Evolutionary conservation across 2,888 invertebrate genomes (phyloP), one percentile per base, ranked within the genome.

Genomic region (Pteria penguin): DNA sequence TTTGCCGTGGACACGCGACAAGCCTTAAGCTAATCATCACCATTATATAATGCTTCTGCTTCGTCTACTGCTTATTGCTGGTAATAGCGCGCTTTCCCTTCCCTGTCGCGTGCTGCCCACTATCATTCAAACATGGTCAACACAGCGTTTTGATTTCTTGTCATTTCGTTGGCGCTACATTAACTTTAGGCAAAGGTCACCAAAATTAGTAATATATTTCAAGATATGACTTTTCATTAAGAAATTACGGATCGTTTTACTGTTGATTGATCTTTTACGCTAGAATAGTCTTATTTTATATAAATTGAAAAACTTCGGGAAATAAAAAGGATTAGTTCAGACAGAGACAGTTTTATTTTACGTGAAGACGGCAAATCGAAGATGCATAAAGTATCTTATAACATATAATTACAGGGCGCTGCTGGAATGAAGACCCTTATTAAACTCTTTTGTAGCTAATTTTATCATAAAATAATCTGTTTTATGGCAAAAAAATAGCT

Each of bases 1-100:
- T 8, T 45, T 45, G 8, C 18, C 8, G 8, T 45, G 60, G 60
- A 22, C 60, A 60, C 60, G 60, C 60, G 60, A 60, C 60, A 60
- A 14, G 24, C 60, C 11, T 27, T 27, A 60, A 27, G 8, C 24
- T 60, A 24, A 11, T 60, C 27, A 60, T 26, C 26, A 14, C 18
- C 27, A 18, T 60, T 60, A 60, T 29, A 60, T 60, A 60, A 60
- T 27, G 60, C 27, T 60, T 60, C 22, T 27, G 27, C 26, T 26
- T 18, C 14, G 60, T 26, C 27, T 26, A 14, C 14, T 60, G 22
- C 27, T 11, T 4, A 60, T 60, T 26, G 27, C 24, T 29, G 26
- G 8, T 60, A 29, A 60, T 60, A 26, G 27, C 24, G 60, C 2
- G 27, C 27, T 4, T 8, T 29, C 4, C 22, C 26, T 24, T 60